Evolutionary conservation across 2,888 invertebrate species (phyloP).

Genomic region (Pyrgus malvae): DNA sequence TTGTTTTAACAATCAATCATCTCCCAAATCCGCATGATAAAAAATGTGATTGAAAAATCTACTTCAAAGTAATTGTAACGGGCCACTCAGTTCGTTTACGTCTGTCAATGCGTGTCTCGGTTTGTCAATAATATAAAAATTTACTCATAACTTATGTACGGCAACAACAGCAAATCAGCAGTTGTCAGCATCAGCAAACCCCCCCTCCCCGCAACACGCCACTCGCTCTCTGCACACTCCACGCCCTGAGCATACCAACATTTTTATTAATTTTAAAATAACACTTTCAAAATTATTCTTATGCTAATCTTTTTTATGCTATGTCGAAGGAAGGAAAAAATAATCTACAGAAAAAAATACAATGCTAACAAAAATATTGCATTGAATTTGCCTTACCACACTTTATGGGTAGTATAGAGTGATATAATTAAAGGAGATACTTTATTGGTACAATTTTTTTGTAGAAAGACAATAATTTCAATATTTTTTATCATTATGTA

Average conservation of each 20-base stretch:
- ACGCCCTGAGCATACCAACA: constrained; percentile 81
- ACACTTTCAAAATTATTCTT: constrained; percentile 15
- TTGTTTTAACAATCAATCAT: background rate
- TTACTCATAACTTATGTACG: constrained; percentile 80
- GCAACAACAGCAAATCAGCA: constrained; percentile 80
- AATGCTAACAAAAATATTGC: background rate
- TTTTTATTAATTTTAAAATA: constrained; percentile 57
- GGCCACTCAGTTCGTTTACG: constrained; percentile 33
- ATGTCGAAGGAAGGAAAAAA: background rate
- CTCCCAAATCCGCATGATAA: constrained; percentile 15
- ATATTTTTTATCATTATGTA: constrained; percentile 44
- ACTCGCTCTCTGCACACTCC: constrained; percentile 75
- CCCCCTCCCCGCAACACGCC: constrained; percentile 72
- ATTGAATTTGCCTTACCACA: constrained; percentile 26
- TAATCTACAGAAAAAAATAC: no score
- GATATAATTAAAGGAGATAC: constrained; percentile 21
- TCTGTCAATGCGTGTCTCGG: constrained; percentile 56
- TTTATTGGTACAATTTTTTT: constrained; percentile 30
- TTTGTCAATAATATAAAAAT: constrained; percentile 74
- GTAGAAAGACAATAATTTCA: constrained; percentile 39
- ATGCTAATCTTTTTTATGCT: constrained; percentile 12
- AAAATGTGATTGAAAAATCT: background rate
- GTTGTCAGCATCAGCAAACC: constrained; percentile 78
- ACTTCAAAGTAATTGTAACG: background rate
- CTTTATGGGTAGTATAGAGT: constrained; percentile 27